Evolutionary conservation across 2,888 invertebrate genomes (phyloP).

Genomic region (Drosophila leonis): DNA sequence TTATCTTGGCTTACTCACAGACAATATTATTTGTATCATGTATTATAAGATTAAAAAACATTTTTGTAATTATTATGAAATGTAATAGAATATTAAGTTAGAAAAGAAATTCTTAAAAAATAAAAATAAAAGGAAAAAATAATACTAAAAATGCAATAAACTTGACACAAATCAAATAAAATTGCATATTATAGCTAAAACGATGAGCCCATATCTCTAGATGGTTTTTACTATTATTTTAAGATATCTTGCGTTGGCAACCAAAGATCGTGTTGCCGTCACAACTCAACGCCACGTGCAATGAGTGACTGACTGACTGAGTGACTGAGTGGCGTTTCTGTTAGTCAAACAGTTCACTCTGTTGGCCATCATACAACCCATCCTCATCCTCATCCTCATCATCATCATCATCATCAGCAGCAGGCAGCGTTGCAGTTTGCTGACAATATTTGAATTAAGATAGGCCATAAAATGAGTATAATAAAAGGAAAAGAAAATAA

Average conservation of each 20-base stretch:
- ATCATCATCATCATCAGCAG: constrained; percentile 1
- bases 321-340: constrained; percentile 49
- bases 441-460: constrained; percentile 81
- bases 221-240: not conserved
- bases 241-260: constrained; percentile 7
- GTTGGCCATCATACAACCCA: constrained; percentile 12
- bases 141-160: too few relatives aligned
- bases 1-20: too few relatives aligned
- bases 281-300: constrained; percentile 29
- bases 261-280: constrained; percentile 12
- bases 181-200: not conserved
- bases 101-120: too few relatives aligned
- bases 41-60: too few relatives aligned
- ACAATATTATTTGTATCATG: too few relatives aligned
- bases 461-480: constrained; percentile 62
- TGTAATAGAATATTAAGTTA: too few relatives aligned
- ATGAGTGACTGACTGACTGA: constrained; percentile 57
- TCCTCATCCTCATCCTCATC: constrained; percentile 10
- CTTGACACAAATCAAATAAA: not conserved
- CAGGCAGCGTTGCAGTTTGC: constrained; percentile 27
- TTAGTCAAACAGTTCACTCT: constrained; percentile 56
- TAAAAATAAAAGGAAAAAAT: too few relatives aligned
- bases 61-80: too few relatives aligned
- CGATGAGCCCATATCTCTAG: not conserved
- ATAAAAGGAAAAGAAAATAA: constrained; percentile 6